These are phyloP conservation scores for Solenopsis fugax DNA, from an alignment of 1,140 invertebrate genomes.

Conservation along the genomic window DNA sequence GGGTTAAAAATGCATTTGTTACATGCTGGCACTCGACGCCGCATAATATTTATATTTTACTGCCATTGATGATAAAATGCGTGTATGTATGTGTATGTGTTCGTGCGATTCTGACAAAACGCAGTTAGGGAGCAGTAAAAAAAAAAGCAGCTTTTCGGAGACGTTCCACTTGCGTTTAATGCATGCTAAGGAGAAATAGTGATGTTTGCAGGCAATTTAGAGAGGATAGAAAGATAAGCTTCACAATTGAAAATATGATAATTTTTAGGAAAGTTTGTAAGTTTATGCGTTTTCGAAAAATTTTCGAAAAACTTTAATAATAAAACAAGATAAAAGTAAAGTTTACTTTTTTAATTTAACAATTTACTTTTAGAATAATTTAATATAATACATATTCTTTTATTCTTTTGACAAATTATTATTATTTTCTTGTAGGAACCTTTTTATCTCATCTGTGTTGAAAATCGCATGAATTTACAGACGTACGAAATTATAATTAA, in stretches of 20 bases:
- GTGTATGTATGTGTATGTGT: not conserved
- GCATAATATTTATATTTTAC: constrained; percentile 70
- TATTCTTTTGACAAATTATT: not conserved
- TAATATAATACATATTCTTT: not conserved
- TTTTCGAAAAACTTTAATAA: not conserved
- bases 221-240: not conserved
- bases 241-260: not conserved
- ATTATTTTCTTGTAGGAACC: not conserved
- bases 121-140: not conserved
- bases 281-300: not conserved
- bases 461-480: constrained; percentile 23
- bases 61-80: constrained; percentile 61
- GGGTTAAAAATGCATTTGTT: constrained; percentile 47
- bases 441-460: not conserved
- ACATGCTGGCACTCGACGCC: constrained; percentile 52
- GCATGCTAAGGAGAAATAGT: not conserved
- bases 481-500: not conserved
- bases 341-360: constrained; percentile 6
- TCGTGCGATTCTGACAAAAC: not conserved
- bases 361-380: not conserved
- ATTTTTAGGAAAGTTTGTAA: not conserved
- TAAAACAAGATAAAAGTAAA: not conserved
- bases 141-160: not conserved
- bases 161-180: constrained; percentile 1
- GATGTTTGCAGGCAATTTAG: constrained; percentile 26